Base-by-base conservation (phyloP, 2,113 vertebrate species). In the Triplophysa siluroides region DNA sequence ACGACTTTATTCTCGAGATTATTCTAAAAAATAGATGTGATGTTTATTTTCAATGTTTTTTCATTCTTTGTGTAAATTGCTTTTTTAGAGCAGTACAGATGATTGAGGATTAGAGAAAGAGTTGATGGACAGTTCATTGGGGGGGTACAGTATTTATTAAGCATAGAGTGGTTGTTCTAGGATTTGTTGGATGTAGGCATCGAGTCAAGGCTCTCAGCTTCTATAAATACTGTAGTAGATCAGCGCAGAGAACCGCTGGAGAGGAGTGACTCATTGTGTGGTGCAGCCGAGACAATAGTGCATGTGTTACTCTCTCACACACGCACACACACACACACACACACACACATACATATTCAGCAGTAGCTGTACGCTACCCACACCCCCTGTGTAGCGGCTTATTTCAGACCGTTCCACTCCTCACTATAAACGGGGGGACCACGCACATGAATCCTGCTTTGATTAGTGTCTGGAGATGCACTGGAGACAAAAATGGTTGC, bases 221-320 rank as follows among this genome's bases (percentile, higher is more conserved):
- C 79, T 85, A 85, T 83, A 81, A 85, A 85, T 85, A 76, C 63
- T 50, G 26, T 43, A 67, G 62, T 14, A 38, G 41, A 33, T 24
- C 56, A 70, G 68, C 14, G 23, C 60, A 52, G 45, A 62, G 58
- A 43, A 64, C 71, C 66, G 23, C 60, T 56, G 73, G 74, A 81
- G 81, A 67, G 43, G 23, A 77, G 23, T 76, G 77, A 80, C 45
- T 83, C 71, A 78, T 76, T 8, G 18, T 19, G 26, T 24, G 26
- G 47, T 74, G 41, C n/a, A 75, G 76, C 38, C 23, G 61, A 58
- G 52, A 78, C 71, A 54, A 80, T 45, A 38, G 33, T 74, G 54
- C 71, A 74, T 74, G 69, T 72, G 71, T 73, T 73, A 73, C 33
- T 38, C 70, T 73, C 33, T 41, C 50, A 58, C 45, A 76, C 63